Evolutionary conservation across 2,888 invertebrate species (phyloP), one percentile per base, ranked within the genome.

Genomic region (Acleris laterana): DNA sequence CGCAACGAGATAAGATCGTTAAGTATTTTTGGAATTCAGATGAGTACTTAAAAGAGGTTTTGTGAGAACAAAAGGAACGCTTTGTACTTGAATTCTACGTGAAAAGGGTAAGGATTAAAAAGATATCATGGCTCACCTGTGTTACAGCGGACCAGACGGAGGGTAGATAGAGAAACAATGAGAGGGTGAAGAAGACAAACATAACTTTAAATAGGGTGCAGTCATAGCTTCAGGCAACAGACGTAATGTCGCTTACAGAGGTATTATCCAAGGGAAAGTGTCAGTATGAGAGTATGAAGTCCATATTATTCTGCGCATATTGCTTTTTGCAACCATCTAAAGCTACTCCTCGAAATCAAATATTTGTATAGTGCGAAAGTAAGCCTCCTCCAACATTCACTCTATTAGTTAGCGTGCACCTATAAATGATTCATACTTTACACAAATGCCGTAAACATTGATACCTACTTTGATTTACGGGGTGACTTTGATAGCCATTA

Each of bases 51-150:
- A 56, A 51, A 51, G 46, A n/a, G 53, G 19, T 17, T 51, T 48
- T 48, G 17, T 52, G 28, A 52, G 13, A 51, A 62, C 62, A 62
- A 66, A 51, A 52, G 61, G 44, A 44, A 38, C n/a, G 25, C 19
- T 13, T 22, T 53, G 49, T 22, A 49, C 48, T 56, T 44, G 22
- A 50, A 55, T 65, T 61, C 32, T 38, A 46, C 68, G 62, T 67
- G 62, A 66, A 69, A 71, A 69, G 69, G 72, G 68, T 63, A 63
- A 17, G 72, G 73, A 78, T 77, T 79, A 78, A 79, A 82, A 78
- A 74, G 72, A 75, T 78, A 76, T 74, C 72, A 68, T 66, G 69
- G 59, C 71, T 60, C 56, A 64, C 73, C 72, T 68, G 72, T 72
- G 74, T 44, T 46, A 56, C 22, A 22, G 38, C 22, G 42, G 3